Conservation (phyloP, 1,140 invertebrate species). For the Philopotamus ludificatus region DNA sequence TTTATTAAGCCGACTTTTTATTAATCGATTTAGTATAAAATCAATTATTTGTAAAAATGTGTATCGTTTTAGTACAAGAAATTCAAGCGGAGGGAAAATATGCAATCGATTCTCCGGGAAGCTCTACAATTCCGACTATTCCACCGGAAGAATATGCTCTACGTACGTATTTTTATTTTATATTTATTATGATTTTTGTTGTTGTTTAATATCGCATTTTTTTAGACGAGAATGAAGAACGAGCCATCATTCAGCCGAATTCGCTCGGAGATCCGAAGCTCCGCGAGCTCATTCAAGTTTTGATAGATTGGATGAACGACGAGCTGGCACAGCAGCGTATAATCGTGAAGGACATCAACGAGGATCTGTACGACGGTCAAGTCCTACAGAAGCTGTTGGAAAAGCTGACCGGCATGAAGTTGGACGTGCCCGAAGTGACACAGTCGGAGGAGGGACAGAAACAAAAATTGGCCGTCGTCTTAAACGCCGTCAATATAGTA, state of each 20-base stretch:
- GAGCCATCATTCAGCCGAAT: conserved; percentile 90
- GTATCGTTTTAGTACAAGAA: conserved; percentile 76
- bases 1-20: too few species aligned
- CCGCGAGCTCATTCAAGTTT: conserved; percentile 78
- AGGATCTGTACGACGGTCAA: conserved; percentile 99
- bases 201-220: not conserved
- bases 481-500: conserved; percentile 81
- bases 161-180: conserved; percentile 58
- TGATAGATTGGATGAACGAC: conserved; percentile 99
- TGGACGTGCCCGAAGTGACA: conserved; percentile 97
- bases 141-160: conserved; percentile 89
- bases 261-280: conserved; percentile 86
- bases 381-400: conserved; percentile 95
- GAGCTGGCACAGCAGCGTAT: conserved; percentile 95
- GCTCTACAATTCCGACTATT: conserved; percentile 73
- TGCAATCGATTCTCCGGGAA: conserved; percentile 94
- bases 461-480: conserved; percentile 88
- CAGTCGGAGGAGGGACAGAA: conserved; percentile 97
- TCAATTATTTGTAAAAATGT: not conserved
- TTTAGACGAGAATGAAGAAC: conserved; percentile 92
- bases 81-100: conserved; percentile 94
- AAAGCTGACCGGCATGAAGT: conserved; percentile 83
- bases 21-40: too few species aligned
- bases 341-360: conserved; percentile 94
- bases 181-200: not conserved